Evolutionary conservation across 2,888 invertebrate genomes (phyloP).

Genomic region (Dryadula phaetusa): DNA sequence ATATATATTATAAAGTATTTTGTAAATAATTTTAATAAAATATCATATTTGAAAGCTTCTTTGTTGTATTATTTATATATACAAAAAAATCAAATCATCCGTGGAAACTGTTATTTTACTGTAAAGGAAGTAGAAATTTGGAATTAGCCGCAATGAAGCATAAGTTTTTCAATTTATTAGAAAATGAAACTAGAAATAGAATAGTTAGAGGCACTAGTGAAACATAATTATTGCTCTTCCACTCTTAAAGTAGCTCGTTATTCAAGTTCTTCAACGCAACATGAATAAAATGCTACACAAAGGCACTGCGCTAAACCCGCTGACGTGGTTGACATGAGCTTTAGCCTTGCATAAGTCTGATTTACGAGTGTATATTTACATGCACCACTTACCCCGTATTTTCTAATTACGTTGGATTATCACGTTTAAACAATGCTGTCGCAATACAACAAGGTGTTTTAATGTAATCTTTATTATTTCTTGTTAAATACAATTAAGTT

Average conservation of each 20-base stretch:
- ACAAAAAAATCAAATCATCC: background rate
- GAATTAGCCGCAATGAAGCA: background rate
- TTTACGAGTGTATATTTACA: conserved; percentile 29
- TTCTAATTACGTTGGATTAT: conserved; percentile 35
- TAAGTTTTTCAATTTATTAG: conserved; percentile 28
- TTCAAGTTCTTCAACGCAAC: conserved; percentile 39
- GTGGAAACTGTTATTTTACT: background rate
- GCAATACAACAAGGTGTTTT: background rate
- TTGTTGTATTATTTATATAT: background rate
- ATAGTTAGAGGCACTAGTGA: conserved; percentile 23
- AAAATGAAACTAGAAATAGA: conserved; percentile 29
- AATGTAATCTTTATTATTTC: background rate
- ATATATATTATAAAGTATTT: too few species aligned
- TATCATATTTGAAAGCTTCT: too few species aligned
- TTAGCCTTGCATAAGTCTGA: conserved; percentile 36
- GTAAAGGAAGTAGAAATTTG: background rate
- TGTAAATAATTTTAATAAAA: too few species aligned
- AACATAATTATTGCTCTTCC: conserved; percentile 41
- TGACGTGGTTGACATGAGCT: conserved; percentile 43
- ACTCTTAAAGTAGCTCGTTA: conserved; percentile 41
- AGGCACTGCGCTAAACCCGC: conserved; percentile 44
- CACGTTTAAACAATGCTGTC: conserved; percentile 18
- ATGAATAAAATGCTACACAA: conserved; percentile 45
- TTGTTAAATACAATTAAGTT: background rate
- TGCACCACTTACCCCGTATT: conserved; percentile 32